These are phyloP conservation scores for Colius striatus DNA, from an alignment of 2,113 vertebrate genomes.

Conservation along the genomic window DNA sequence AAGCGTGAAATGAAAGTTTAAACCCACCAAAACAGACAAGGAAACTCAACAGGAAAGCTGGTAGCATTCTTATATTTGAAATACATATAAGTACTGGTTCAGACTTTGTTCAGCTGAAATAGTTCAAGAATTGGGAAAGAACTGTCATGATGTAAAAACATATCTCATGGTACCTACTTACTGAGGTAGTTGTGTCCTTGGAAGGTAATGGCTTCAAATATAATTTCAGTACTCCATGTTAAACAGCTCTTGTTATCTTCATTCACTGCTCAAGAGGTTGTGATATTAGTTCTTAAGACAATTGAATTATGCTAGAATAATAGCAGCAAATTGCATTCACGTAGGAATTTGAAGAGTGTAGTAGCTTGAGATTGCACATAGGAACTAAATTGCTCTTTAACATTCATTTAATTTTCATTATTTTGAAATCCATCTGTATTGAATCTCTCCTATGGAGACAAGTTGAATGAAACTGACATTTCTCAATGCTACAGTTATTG, in stretches of 20 bases:
- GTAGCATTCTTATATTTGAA: neutral
- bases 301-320: neutral
- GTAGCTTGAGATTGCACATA: neutral
- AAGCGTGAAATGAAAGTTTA: neutral
- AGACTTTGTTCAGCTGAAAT: neutral
- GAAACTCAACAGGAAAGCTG: neutral
- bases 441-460: neutral
- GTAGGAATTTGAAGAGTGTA: neutral
- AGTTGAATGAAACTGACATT: neutral
- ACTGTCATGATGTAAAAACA: neutral
- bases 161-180: neutral
- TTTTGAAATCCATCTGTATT: neutral
- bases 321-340: constrained; percentile 6
- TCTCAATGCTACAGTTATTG: neutral
- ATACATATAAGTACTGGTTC: neutral
- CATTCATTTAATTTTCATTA: neutral
- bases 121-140: neutral
- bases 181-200: neutral
- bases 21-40: neutral
- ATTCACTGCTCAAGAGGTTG: neutral
- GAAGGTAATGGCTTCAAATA: neutral
- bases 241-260: neutral
- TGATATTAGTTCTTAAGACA: neutral
- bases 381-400: neutral
- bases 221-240: neutral